Conservation (phyloP, 2,113 vertebrate species). For the Salvelinus namaycush region DNA sequence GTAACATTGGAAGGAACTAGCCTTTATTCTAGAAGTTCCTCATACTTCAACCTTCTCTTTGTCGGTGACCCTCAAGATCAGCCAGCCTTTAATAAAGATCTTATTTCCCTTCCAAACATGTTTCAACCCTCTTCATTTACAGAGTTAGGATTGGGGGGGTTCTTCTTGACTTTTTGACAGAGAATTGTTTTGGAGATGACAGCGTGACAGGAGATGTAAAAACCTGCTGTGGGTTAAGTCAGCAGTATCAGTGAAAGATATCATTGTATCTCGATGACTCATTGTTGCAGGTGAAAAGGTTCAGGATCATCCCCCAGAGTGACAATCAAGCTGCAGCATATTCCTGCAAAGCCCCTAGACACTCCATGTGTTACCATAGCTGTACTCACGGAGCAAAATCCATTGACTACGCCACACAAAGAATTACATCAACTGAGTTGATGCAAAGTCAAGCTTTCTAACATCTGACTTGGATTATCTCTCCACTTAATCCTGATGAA, state of each 20-base stretch:
- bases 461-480: neutral
- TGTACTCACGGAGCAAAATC: neutral
- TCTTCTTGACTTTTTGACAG: conserved; percentile 44
- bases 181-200: conserved; percentile 51
- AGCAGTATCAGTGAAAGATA: neutral
- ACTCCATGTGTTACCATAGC: neutral
- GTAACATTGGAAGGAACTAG: conserved; percentile 20
- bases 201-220: conserved; percentile 42
- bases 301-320: neutral
- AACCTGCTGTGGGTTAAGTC: neutral
- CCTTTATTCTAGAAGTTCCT: conserved; percentile 46
- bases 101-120: conserved; percentile 38
- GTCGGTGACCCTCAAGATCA: neutral
- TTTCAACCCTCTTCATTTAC: conserved; percentile 37
- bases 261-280: conserved; percentile 28
- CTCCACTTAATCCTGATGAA: neutral
- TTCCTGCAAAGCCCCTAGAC: neutral
- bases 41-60: conserved; percentile 18
- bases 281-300: conserved; percentile 14
- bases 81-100: neutral
- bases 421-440: neutral
- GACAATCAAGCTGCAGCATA: neutral
- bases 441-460: neutral
- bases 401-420: neutral
- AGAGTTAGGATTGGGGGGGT: conserved; percentile 50